These are phyloP conservation scores for Melanargia galathea DNA, from an alignment of 2,888 invertebrate genomes.

Conservation along the genomic window DNA sequence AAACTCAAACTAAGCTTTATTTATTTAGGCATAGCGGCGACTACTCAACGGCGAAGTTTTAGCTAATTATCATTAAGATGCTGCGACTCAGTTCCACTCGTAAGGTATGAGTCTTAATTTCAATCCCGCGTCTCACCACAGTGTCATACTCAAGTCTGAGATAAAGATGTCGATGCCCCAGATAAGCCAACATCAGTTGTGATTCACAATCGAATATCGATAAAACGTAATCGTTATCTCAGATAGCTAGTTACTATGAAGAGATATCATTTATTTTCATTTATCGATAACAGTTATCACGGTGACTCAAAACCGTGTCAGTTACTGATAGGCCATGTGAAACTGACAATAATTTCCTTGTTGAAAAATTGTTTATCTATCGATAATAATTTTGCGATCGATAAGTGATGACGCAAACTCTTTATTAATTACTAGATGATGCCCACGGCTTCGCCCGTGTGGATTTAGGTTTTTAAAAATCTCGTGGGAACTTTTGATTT, in stretches of 20 bases:
- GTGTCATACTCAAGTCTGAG: background rate
- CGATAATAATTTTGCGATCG: background rate
- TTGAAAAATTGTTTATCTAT: background rate
- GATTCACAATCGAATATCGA: conserved; percentile 3
- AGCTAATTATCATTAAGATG: too few relatives aligned
- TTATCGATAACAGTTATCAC: background rate
- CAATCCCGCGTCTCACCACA: background rate
- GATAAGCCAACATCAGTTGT: background rate
- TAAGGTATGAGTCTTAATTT: background rate
- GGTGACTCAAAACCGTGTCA: background rate
- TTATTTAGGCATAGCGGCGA: too few relatives aligned
- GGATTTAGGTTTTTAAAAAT: too few relatives aligned
- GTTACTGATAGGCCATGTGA: background rate
- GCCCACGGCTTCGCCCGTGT: too few relatives aligned
- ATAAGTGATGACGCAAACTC: background rate
- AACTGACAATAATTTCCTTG: background rate
- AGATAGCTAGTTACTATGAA: background rate
- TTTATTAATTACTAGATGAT: background rate
- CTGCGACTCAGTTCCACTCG: too few relatives aligned
- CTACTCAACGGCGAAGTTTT: too few relatives aligned
- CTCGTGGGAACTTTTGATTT: too few relatives aligned
- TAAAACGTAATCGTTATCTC: background rate
- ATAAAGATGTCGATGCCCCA: conserved; percentile 5
- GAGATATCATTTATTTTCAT: background rate
- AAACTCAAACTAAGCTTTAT: too few relatives aligned